Percentiles rank a stretch among this genome's conserved stretches.
These are phyloP conservation scores for Phaethornis superciliosus DNA, from an alignment of 2,113 vertebrate genomes.

Conservation along the genomic window DNA sequence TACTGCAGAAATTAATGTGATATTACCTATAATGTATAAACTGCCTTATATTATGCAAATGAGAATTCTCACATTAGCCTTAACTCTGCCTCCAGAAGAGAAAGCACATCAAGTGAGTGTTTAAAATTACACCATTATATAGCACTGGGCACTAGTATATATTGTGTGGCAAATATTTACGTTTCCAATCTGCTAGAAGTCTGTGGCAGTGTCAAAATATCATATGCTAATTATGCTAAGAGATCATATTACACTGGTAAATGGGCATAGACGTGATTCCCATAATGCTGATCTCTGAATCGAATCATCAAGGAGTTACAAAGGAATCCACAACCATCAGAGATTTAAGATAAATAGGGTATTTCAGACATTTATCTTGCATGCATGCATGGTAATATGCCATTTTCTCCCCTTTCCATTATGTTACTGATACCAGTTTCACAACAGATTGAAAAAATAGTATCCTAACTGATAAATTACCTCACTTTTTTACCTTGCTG, in stretches of 20 bases:
- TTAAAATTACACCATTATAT: not conserved
- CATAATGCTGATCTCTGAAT: not conserved
- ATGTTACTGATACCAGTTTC: not conserved
- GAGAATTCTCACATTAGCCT: slow-evolving; percentile 42
- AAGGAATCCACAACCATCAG: not conserved
- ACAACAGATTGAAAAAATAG: slow-evolving; percentile 5
- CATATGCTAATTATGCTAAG: slow-evolving; percentile 13
- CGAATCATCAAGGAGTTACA: not conserved
- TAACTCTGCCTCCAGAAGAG: slow-evolving; percentile 16
- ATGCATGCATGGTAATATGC: not conserved
- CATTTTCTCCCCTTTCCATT: not conserved
- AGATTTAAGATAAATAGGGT: not conserved
- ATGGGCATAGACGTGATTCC: slow-evolving; percentile 5
- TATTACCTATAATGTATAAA: not conserved
- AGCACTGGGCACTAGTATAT: not conserved
- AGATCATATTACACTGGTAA: not conserved
- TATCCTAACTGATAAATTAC: not conserved
- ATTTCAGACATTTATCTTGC: slow-evolving; percentile 13
- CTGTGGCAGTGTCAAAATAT: not conserved
- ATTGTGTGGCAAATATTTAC: slow-evolving; percentile 25
- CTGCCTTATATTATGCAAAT: not conserved
- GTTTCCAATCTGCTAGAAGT: not conserved
- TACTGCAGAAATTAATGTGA: slow-evolving; percentile 21
- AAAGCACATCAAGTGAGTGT: not conserved
- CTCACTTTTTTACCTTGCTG: not conserved